Evolutionary conservation across 2,797 vertebrate genomes (phyloP).

Genomic region (Macropus fuliginosus): DNA sequence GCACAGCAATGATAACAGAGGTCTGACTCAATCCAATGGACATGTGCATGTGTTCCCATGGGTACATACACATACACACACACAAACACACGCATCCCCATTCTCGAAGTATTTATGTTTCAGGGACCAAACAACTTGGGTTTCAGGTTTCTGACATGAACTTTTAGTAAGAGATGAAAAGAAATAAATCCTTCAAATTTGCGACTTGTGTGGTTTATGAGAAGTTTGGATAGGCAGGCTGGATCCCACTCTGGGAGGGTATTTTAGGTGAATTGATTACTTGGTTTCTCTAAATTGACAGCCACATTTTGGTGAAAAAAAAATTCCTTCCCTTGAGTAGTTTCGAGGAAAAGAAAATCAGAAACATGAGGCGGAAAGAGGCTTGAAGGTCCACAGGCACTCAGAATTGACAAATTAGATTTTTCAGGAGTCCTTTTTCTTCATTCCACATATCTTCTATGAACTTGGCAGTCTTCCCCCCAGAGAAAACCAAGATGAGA

Average conservation of each 20-base stretch:
- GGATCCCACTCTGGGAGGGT: not conserved
- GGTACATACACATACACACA: not conserved
- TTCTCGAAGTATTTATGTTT: not conserved
- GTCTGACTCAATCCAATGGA: not conserved
- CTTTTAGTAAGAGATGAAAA: conserved; percentile 15
- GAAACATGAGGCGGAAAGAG: not conserved
- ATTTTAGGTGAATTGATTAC: conserved; percentile 36
- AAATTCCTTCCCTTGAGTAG: not conserved
- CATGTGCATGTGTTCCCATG: not conserved
- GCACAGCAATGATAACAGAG: not conserved
- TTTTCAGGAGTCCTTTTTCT: not conserved
- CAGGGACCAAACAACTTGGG: not conserved
- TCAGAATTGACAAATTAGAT: not conserved
- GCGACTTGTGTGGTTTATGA: conserved; percentile 27
- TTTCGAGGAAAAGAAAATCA: conserved; percentile 44
- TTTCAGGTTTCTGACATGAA: not conserved
- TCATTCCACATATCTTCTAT: not conserved
- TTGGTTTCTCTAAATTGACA: conserved; percentile 18
- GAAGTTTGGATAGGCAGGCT: not conserved
- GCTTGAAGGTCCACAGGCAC: not conserved
- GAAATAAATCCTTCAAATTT: not conserved
- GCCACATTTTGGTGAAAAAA: conserved; percentile 24
- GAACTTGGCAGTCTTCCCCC: not conserved
- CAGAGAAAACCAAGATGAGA: not conserved
- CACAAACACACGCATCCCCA: too few relatives aligned